phyloP scores from a whole-genome alignment of 2,888 invertebrate genomes.

The Crioceris asparagi region DNA sequence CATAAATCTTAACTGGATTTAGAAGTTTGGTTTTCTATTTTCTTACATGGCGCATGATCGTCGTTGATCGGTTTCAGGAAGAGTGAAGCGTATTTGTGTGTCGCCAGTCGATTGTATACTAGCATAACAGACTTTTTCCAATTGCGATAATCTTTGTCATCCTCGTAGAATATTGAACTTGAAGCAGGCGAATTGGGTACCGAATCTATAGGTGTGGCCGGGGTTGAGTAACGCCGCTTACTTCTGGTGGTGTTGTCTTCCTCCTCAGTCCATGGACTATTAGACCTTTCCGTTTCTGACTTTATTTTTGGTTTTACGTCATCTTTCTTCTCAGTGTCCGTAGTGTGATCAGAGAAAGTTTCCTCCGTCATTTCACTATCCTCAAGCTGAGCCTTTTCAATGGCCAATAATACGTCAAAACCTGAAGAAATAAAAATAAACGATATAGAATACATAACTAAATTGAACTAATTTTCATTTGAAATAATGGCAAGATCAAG shows the following conservation, averaged over 20 bases:
- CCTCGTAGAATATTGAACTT: slow-evolving; percentile 47
- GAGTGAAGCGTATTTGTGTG: slow-evolving; percentile 77
- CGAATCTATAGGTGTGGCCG: slow-evolving; percentile 48
- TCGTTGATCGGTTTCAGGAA: slow-evolving; percentile 81
- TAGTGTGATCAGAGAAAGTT: slow-evolving; percentile 25
- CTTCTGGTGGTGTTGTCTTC: slow-evolving; percentile 31
- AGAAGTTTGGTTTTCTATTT: no score
- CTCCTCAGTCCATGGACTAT: slow-evolving; percentile 47
- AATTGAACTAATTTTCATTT: no score
- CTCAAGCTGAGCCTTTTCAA: slow-evolving; percentile 34
- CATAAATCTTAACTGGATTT: no score
- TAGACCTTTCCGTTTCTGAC: slow-evolving; percentile 41
- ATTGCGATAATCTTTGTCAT: slow-evolving; percentile 64
- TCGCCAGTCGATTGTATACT: slow-evolving; percentile 63
- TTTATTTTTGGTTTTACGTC: slow-evolving; percentile 34
- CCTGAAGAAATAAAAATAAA: slow-evolving; percentile 23
- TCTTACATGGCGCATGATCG: slow-evolving; percentile 60
- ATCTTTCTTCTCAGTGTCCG: slow-evolving; percentile 23
- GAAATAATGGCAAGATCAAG: no score
- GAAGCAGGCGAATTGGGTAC: slow-evolving; percentile 51
- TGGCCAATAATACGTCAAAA: slow-evolving; percentile 34
- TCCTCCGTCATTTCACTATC: slow-evolving; percentile 29
- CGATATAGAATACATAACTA: no score
- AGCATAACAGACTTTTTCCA: slow-evolving; percentile 88
- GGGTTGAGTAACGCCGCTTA: slow-evolving; percentile 35